phyloP scores from a whole-genome alignment of 2,113 vertebrate species.

The Equus przewalskii region DNA sequence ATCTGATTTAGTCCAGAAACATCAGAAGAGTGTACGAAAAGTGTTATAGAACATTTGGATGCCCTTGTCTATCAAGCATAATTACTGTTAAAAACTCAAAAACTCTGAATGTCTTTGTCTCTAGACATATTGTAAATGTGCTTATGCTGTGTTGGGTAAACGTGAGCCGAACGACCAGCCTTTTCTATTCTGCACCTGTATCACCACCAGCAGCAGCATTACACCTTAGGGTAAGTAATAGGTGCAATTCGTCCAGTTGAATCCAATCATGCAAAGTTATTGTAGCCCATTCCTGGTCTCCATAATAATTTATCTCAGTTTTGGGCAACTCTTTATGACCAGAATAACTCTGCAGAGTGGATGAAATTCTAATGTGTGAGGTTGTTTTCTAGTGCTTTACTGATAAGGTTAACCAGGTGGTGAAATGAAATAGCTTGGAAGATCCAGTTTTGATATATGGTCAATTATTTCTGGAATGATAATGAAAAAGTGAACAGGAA shows the following conservation, averaged over 20 bases:
- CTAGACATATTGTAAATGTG: not conserved
- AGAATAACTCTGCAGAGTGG: conserved; percentile 78
- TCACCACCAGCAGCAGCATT: not conserved
- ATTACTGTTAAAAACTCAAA: not conserved
- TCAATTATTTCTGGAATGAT: conserved; percentile 72
- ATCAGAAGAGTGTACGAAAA: not conserved
- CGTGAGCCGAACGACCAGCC: not conserved
- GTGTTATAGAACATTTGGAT: not conserved
- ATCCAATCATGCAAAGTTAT: conserved; percentile 77
- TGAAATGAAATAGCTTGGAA: conserved; percentile 80
- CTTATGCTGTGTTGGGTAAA: not conserved
- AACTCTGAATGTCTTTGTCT: not conserved
- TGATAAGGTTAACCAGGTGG: conserved; percentile 87
- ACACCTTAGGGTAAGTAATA: not conserved
- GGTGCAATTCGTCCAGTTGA: conserved; percentile 38
- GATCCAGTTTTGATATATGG: conserved; percentile 71
- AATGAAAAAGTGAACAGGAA: conserved; percentile 56
- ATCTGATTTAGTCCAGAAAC: not conserved
- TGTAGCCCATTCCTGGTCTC: conserved; percentile 78
- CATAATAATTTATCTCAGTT: conserved; percentile 86
- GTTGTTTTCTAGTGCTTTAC: conserved; percentile 85
- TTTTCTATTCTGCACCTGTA: not conserved
- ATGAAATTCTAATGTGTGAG: conserved; percentile 80
- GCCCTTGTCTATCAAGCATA: too few species aligned
- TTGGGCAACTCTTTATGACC: conserved; percentile 82